phyloP scores from a whole-genome alignment of 2,797 vertebrate genomes.

The Chelon labrosus region DNA sequence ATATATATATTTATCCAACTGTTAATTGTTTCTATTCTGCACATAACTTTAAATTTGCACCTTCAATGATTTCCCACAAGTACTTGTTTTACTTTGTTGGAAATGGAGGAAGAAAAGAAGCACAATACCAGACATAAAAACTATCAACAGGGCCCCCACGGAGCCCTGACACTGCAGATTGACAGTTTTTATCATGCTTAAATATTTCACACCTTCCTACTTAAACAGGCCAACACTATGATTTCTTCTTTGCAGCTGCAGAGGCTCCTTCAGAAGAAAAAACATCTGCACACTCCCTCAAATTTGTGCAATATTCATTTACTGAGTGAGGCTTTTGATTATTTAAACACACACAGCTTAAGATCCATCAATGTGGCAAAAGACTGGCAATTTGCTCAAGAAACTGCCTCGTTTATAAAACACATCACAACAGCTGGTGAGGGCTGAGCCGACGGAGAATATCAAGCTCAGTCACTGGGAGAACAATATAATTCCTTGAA shows the following conservation, averaged over 20 bases:
- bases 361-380: conserved; percentile 5
- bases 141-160: background rate
- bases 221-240: background rate
- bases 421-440: background rate
- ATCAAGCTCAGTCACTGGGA: conserved; percentile 3
- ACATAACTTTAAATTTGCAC: background rate
- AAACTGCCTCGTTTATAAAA: conserved; percentile 3
- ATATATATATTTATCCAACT: background rate
- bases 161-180: background rate
- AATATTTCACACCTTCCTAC: background rate
- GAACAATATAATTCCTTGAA: conserved; percentile 9
- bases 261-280: conserved; percentile 2
- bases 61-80: background rate
- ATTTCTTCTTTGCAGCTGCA: background rate
- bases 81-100: background rate
- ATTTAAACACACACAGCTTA: conserved; percentile 4
- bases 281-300: background rate
- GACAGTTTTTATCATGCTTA: no score
- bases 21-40: background rate
- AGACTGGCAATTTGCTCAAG: background rate
- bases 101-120: background rate
- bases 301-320: conserved; percentile 4
- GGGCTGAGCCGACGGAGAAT: background rate
- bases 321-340: background rate
- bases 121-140: background rate